These are phyloP conservation scores for Epirrhoe alternata DNA, from an alignment of 2,888 invertebrate species.

Conservation along the genomic window DNA sequence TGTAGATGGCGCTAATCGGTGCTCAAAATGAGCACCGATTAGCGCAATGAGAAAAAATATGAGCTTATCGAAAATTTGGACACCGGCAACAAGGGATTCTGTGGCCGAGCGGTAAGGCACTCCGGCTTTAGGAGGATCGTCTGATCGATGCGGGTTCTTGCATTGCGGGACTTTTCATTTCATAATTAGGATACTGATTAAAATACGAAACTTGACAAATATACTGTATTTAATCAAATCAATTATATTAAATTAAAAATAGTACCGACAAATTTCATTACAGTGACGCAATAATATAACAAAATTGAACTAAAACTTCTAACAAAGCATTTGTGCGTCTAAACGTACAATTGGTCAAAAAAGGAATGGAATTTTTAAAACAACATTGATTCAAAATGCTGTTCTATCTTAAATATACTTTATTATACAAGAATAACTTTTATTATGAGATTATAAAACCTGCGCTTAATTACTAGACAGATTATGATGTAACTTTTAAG, in stretches of 20 bases:
- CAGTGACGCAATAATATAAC: slow-evolving; percentile 58
- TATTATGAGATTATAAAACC: slow-evolving; percentile 69
- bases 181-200: background rate
- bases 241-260: slow-evolving; percentile 80
- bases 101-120: no score
- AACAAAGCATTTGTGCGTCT: slow-evolving; percentile 66
- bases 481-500: slow-evolving; percentile 34
- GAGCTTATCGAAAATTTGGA: no score
- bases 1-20: no score
- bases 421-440: slow-evolving; percentile 64
- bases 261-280: slow-evolving; percentile 74
- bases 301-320: slow-evolving; percentile 57
- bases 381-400: slow-evolving; percentile 41
- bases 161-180: no score
- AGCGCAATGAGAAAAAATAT: no score
- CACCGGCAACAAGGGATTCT: no score
- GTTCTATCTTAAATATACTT: slow-evolving; percentile 53
- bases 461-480: slow-evolving; percentile 56
- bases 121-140: no score
- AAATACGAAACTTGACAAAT: slow-evolving; percentile 66
- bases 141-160: no score
- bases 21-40: no score
- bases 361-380: slow-evolving; percentile 56
- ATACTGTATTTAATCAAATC: slow-evolving; percentile 82
- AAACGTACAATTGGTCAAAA: slow-evolving; percentile 46